These are phyloP conservation scores for Megaceryle maxima DNA, from an alignment of 2,113 vertebrate genomes.

Conservation along the genomic window DNA sequence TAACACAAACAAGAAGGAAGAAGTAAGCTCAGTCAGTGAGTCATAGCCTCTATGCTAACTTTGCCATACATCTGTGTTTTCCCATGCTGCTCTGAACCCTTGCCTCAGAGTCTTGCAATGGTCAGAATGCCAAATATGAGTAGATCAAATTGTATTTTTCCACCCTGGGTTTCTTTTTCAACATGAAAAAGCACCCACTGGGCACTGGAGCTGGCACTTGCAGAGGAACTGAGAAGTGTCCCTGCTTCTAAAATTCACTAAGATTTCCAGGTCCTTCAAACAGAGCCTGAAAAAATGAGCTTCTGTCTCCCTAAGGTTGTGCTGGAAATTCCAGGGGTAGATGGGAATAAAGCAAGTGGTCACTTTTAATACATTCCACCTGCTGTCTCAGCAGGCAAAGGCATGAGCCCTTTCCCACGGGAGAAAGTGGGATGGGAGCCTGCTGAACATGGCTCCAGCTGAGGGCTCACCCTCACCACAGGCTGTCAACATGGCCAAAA, in stretches of 20 bases:
- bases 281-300: background rate
- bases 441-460: background rate
- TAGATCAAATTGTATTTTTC: constrained; percentile 4
- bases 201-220: background rate
- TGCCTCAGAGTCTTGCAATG: background rate
- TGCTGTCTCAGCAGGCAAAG: background rate
- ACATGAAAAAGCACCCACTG: background rate
- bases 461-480: background rate
- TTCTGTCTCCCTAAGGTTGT: background rate
- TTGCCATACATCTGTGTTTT: constrained; percentile 5
- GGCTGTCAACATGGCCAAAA: background rate
- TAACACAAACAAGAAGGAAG: background rate
- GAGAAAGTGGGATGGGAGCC: background rate
- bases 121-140: constrained; percentile 21
- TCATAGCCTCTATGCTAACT: background rate
- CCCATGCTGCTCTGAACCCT: constrained; percentile 18
- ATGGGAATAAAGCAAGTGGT: background rate
- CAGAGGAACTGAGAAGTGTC: background rate
- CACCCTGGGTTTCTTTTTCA: background rate
- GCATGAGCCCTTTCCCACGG: background rate
- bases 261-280: background rate
- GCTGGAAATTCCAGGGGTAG: background rate
- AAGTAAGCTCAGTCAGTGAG: constrained; percentile 16
- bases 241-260: background rate
- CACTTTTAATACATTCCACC: constrained; percentile 43